Percentiles rank a stretch among this genome's conserved stretches.
These are phyloP conservation scores for Suncus etruscus DNA, from an alignment of 2,113 vertebrate species.

Conservation along the genomic window DNA sequence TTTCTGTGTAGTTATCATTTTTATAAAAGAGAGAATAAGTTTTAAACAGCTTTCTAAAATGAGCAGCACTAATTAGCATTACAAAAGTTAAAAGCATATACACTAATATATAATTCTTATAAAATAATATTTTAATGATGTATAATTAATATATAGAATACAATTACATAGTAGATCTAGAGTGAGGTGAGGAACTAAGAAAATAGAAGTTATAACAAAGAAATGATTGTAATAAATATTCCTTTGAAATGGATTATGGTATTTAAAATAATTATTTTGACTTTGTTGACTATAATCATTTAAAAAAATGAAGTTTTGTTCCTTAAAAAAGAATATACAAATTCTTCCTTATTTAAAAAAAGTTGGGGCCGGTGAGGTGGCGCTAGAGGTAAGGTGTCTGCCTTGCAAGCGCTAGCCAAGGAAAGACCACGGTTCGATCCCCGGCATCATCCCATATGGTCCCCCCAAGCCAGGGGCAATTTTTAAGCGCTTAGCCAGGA, in stretches of 20 bases:
- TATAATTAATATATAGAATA: no score
- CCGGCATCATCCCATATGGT: no score
- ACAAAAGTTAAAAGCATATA: constrained; percentile 14
- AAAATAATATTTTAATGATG: no score
- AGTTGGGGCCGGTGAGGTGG: no score
- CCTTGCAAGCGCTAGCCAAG: no score
- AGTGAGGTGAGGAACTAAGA: background rate
- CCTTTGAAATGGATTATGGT: background rate
- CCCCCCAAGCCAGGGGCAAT: no score
- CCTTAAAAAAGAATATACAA: constrained; percentile 37
- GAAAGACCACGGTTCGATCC: no score
- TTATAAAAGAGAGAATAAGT: constrained; percentile 46
- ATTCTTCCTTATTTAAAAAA: background rate
- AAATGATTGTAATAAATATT: constrained; percentile 57
- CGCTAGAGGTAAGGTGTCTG: no score
- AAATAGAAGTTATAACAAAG: background rate
- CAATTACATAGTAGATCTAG: background rate
- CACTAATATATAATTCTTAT: background rate
- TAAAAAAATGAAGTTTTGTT: constrained; percentile 27
- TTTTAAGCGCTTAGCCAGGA: no score
- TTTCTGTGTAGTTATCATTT: background rate
- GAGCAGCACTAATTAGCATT: background rate
- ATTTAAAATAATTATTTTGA: constrained; percentile 1
- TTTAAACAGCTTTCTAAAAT: background rate
- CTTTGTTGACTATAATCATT: background rate